Evolutionary conservation across 2,113 vertebrate species (phyloP), one percentile per base, ranked within the genome.

Genomic region (Fulmarus glacialis): DNA sequence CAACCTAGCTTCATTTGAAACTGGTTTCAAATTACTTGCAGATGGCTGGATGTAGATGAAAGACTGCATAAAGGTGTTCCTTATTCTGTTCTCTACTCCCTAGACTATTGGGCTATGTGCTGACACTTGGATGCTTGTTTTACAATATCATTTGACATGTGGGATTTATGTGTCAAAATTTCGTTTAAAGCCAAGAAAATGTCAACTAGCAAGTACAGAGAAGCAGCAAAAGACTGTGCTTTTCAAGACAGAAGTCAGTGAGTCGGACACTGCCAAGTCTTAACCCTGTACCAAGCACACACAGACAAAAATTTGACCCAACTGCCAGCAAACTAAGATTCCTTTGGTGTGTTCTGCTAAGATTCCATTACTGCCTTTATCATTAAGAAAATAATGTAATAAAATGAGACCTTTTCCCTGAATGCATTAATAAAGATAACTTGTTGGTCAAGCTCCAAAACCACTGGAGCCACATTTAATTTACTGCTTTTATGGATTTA

Each of bases 61-160:
- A 99, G 98, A 86, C 56, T 75, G 85, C 66, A 75, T 87, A 94
- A 98, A 99, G 98, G 98, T 98, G 98, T 98, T 98, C 97, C 97
- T 98, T 87, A 86, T 96, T 98, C 96, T 96, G 43, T 89, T 97
- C 95, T 97, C 79, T 92, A 8, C 97, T 98, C 98, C 97, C 98
- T 96, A 98, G 98, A 98, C 97, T 91, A 93, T 93, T 96, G 87
- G 97, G 88, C 97, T 94, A 95, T 98, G 98, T 98, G 98, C 98
- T 97, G 97, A 98, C 98, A 98, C 98, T 98, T 98, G 98, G 98
- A 98, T 98, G 98, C 98, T 98, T 98, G 98, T 99, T 99, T 99
- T 98, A 98, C 98, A 98, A 97, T 98, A 99, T 99, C 98, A 98
- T 98, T 98, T 98, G 98, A 99, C 98, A 98, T 97, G 95, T 97